Evolutionary conservation across 92 coral and sea anemone genomes (phyloP).

Genomic region (Palythoa caribaeorum): DNA sequence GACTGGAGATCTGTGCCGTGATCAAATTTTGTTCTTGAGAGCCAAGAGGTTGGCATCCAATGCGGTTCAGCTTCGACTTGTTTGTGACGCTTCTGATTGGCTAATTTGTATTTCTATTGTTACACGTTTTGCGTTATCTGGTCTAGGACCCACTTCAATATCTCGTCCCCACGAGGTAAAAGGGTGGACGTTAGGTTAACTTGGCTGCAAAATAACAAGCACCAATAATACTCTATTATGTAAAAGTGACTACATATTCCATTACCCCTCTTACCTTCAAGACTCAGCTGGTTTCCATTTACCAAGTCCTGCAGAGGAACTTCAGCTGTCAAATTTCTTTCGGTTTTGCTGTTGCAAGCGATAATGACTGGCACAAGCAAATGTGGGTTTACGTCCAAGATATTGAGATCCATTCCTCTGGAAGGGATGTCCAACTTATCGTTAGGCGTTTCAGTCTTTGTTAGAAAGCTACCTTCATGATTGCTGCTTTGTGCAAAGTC

Average conservation of each 20-base stretch:
- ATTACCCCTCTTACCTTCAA: constrained; percentile 61
- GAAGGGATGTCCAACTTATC: constrained; percentile 56
- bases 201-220: background rate
- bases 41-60: no score
- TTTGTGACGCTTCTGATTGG: no score
- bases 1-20: no score
- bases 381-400: constrained; percentile 44
- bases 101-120: no score
- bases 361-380: constrained; percentile 78
- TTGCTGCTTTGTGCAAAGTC: constrained; percentile 5
- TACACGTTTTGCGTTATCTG: no score
- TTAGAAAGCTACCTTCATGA: constrained; percentile 11
- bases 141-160: no score
- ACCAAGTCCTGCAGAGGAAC: constrained; percentile 68
- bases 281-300: constrained; percentile 59
- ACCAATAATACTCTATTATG: background rate
- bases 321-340: constrained; percentile 60
- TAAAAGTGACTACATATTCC: background rate
- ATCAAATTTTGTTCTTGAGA: no score
- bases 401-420: constrained; percentile 56
- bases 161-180: no score
- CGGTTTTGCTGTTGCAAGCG: constrained; percentile 61
- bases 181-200: no score
- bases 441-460: constrained; percentile 29
- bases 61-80: no score